A percentile compares a stretch with the other conserved stretches of the same genome.
Evolutionary conservation across 2,888 invertebrate genomes (phyloP).

Genomic region (Catocala sponsa): DNA sequence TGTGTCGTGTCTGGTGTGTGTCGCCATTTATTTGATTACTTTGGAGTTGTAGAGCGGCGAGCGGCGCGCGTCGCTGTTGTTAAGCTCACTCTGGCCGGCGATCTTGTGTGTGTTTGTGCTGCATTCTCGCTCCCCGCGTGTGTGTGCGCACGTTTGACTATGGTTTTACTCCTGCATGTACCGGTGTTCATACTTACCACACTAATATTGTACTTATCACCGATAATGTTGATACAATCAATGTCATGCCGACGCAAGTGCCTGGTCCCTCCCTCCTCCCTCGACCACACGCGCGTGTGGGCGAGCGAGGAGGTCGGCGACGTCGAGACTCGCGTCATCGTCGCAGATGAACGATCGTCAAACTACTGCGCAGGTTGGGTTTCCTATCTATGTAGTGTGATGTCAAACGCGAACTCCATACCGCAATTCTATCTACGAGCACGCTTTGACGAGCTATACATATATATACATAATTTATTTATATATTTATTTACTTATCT

Average conservation of each 20-base stretch:
- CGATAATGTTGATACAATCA: constrained; percentile 15
- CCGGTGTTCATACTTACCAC: constrained; percentile 37
- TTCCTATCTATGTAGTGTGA: constrained; percentile 52
- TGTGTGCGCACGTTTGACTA: constrained; percentile 72
- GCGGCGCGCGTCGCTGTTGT: constrained; percentile 48
- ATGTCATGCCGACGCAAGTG: constrained; percentile 50
- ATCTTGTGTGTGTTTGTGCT: constrained; percentile 84
- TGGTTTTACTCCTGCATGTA: constrained; percentile 73
- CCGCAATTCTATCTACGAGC: constrained; percentile 49
- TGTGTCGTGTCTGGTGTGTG: constrained; percentile 43
- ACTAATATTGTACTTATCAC: constrained; percentile 44
- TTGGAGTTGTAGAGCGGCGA: constrained; percentile 75
- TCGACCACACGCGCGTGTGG: constrained; percentile 66
- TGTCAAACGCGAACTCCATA: constrained; percentile 54
- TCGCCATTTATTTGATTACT: constrained; percentile 64
- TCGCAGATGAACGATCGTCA: constrained; percentile 66
- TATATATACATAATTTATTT: constrained; percentile 52
- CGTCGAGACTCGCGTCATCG: constrained; percentile 52
- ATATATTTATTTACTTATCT: constrained; percentile 55
- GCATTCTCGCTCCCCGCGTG: constrained; percentile 71
- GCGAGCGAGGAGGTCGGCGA: constrained; percentile 60
- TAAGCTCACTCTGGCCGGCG: constrained; percentile 86
- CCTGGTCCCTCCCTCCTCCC: constrained; percentile 60
- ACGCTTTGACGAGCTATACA: constrained; percentile 65
- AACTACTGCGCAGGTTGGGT: constrained; percentile 59